These are phyloP conservation scores for Tiliqua scincoides DNA, from an alignment of 2,113 vertebrate genomes.

Conservation along the genomic window DNA sequence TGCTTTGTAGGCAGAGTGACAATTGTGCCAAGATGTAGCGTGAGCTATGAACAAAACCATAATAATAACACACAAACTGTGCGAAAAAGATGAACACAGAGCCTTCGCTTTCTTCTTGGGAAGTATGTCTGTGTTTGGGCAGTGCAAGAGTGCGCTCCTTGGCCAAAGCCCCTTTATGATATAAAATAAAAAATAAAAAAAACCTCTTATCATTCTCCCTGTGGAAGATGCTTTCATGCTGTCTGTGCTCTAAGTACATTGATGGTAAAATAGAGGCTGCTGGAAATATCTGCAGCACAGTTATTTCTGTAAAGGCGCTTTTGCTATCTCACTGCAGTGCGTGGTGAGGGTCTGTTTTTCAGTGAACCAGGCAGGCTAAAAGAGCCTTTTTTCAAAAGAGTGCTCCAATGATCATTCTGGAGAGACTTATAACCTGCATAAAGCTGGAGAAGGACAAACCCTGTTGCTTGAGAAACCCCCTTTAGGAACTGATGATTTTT, in stretches of 20 bases:
- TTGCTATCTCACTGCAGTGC: constrained; percentile 37
- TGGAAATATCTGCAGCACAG: constrained; percentile 42
- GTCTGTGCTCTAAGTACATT: constrained; percentile 34
- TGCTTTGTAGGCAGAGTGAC: no score
- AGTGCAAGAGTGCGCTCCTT: background rate
- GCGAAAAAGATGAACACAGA: background rate
- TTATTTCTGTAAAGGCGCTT: constrained; percentile 58
- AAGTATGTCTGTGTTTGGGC: background rate
- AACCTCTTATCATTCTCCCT: constrained; percentile 32
- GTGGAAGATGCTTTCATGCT: background rate
- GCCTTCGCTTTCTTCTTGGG: no score
- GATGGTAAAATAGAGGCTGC: constrained; percentile 16
- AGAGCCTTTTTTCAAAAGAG: constrained; percentile 32
- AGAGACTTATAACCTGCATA: constrained; percentile 65
- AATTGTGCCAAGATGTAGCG: background rate
- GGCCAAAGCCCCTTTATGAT: background rate
- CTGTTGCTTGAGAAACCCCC: constrained; percentile 49
- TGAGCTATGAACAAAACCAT: background rate
- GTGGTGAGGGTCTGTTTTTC: constrained; percentile 41
- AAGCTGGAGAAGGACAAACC: constrained; percentile 57
- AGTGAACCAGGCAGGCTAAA: constrained; percentile 23
- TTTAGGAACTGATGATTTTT: constrained; percentile 58
- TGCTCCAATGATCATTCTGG: constrained; percentile 53
- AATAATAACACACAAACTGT: background rate
- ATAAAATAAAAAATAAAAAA: background rate